These are phyloP conservation scores for Hippocampus guttulatus DNA, from an alignment of 2,113 vertebrate species.

Conservation along the genomic window DNA sequence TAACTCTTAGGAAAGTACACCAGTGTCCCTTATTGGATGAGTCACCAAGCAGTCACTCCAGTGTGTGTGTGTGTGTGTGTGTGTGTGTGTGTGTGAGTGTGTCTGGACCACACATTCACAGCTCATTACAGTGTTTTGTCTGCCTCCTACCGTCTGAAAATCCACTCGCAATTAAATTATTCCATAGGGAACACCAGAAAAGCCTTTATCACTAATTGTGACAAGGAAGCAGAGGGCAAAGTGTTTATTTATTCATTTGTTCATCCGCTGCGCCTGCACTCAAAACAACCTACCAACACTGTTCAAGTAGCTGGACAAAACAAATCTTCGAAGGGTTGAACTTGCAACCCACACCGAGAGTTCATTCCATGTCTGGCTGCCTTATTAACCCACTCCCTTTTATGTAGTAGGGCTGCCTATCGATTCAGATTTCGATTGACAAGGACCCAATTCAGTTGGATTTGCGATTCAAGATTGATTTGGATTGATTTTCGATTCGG, in stretches of 20 bases:
- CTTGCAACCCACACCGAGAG: slow-evolving; percentile 6
- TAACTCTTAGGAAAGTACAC: not conserved
- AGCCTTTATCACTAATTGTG: slow-evolving; percentile 35
- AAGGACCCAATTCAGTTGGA: too few species aligned
- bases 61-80: not conserved
- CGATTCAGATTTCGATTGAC: too few species aligned
- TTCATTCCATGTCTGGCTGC: not conserved
- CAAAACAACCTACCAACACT: slow-evolving; percentile 23
- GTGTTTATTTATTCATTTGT: slow-evolving; percentile 64
- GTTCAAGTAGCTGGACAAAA: slow-evolving; percentile 39
- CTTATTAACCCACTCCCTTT: not conserved
- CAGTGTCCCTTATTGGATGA: not conserved
- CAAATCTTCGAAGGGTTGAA: slow-evolving; percentile 25
- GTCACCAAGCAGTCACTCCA: not conserved
- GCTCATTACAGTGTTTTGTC: slow-evolving; percentile 7
- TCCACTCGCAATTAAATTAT: slow-evolving; percentile 33
- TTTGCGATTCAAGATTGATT: too few species aligned
- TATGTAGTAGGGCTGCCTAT: not conserved
- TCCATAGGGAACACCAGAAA: slow-evolving; percentile 42
- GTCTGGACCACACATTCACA: slow-evolving; percentile 28
- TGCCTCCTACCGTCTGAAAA: slow-evolving; percentile 21
- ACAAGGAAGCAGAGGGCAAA: slow-evolving; percentile 29
- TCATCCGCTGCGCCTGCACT: slow-evolving; percentile 28
- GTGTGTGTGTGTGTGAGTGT: not conserved
- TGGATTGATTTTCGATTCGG: too few species aligned